Conservation (phyloP, 2,113 vertebrate genomes). For the Dicaeum eximium region DNA sequence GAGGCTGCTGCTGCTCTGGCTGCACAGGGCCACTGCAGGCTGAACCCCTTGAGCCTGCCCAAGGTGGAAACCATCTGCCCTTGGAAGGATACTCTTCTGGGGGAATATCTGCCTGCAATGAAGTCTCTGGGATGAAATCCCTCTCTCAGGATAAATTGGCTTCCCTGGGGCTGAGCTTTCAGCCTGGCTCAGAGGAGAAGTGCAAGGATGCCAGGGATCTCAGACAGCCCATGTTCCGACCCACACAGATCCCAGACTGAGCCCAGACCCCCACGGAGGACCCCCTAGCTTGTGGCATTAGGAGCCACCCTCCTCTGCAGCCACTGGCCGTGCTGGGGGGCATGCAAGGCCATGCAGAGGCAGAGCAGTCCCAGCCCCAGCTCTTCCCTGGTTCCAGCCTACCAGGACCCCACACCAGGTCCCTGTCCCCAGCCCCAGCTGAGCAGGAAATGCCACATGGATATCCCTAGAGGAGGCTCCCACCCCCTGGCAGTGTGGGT, state of each 20-base stretch:
- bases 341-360: not conserved
- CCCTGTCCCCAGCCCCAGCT: not conserved
- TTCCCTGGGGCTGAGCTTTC: not conserved
- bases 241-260: not conserved
- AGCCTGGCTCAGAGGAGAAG: not conserved
- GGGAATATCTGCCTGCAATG: not conserved
- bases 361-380: not conserved
- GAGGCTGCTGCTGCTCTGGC: not conserved
- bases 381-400: not conserved
- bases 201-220: not conserved
- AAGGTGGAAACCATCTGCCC: not conserved
- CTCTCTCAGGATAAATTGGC: not conserved
- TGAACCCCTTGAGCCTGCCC: not conserved
- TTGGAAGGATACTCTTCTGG: not conserved
- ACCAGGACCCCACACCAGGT: accelerated
- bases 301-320: not conserved
- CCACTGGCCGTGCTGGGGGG: not conserved
- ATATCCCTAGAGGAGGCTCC: not conserved
- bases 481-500: accelerated
- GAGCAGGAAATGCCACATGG: not conserved
- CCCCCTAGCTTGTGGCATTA: not conserved
- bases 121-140: not conserved
- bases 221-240: not conserved
- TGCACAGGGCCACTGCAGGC: not conserved
- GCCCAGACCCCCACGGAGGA: not conserved